These are phyloP conservation scores for Isurus oxyrinchus DNA, from an alignment of 2,113 vertebrate species.

Conservation along the genomic window DNA sequence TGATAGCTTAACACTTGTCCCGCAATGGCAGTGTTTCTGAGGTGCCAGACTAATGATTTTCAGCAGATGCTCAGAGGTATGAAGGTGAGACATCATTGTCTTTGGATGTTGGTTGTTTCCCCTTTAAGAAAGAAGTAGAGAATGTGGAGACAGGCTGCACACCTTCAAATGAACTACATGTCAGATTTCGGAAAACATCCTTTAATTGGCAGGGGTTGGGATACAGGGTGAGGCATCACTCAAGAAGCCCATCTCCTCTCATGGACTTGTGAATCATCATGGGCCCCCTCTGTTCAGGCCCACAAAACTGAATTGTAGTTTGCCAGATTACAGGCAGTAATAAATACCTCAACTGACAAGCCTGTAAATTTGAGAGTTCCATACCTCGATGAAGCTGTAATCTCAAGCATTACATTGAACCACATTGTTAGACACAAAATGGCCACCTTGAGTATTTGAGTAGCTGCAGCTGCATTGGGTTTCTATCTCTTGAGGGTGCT, in stretches of 20 bases:
- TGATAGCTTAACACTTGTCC: background rate
- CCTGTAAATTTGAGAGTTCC: background rate
- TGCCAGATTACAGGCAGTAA: background rate
- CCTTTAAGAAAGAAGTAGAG: background rate
- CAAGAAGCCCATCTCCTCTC: background rate
- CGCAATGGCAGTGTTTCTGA: background rate
- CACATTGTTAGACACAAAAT: background rate
- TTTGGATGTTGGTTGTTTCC: background rate
- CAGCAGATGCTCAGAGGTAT: background rate
- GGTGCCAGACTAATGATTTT: background rate
- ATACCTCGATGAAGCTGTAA: background rate
- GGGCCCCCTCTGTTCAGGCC: background rate
- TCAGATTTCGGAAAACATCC: background rate
- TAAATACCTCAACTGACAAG: background rate
- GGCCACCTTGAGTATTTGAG: background rate
- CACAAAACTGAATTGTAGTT: background rate
- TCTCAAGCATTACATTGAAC: background rate
- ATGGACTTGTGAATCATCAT: background rate
- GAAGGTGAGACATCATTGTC: background rate
- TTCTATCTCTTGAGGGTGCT: background rate
- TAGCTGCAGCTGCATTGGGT: background rate
- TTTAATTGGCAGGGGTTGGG: background rate
- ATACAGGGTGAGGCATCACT: background rate
- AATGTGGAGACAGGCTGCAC: background rate
- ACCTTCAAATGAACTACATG: background rate